Conservation (phyloP, 2,888 invertebrate species). For the Epinotia bilunana region DNA sequence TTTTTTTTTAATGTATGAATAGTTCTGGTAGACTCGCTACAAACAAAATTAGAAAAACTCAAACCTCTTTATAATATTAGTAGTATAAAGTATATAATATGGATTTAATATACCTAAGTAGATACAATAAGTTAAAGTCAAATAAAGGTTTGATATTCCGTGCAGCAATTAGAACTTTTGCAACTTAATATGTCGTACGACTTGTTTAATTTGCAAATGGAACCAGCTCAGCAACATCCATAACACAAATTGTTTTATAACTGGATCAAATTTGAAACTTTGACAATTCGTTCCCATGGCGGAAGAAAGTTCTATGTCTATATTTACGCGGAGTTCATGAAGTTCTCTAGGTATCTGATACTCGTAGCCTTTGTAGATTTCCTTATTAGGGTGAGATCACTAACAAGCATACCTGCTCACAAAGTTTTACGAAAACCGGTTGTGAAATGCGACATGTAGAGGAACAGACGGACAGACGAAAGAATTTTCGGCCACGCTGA, state of each 20-base stretch:
- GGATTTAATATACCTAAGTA: not conserved
- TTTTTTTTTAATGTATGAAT: too few relatives aligned
- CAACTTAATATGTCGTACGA: slow-evolving; percentile 13
- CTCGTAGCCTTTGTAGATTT: not conserved
- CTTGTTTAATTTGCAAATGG: slow-evolving; percentile 35
- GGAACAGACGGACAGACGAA: too few relatives aligned
- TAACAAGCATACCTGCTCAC: too few relatives aligned
- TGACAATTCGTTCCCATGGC: slow-evolving; percentile 1
- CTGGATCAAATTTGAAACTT: slow-evolving; percentile 35
- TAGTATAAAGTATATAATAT: too few relatives aligned
- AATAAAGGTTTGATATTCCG: slow-evolving; percentile 17
- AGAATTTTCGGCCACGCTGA: too few relatives aligned
- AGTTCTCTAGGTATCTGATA: not conserved
- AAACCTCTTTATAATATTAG: too few relatives aligned
- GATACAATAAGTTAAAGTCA: not conserved
- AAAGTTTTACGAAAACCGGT: too few relatives aligned
- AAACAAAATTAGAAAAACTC: too few relatives aligned
- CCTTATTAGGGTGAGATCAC: not conserved
- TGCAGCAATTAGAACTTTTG: slow-evolving; percentile 20
- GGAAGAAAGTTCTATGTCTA: not conserved
- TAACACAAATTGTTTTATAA: slow-evolving; percentile 42
- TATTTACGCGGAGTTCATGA: too few relatives aligned
- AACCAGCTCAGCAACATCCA: slow-evolving; percentile 32
- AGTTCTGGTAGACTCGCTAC: too few relatives aligned
- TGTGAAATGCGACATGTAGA: too few relatives aligned